Base-by-base conservation (phyloP, 2,888 invertebrate genomes). In the Eumacrocentrus americanus region DNA sequence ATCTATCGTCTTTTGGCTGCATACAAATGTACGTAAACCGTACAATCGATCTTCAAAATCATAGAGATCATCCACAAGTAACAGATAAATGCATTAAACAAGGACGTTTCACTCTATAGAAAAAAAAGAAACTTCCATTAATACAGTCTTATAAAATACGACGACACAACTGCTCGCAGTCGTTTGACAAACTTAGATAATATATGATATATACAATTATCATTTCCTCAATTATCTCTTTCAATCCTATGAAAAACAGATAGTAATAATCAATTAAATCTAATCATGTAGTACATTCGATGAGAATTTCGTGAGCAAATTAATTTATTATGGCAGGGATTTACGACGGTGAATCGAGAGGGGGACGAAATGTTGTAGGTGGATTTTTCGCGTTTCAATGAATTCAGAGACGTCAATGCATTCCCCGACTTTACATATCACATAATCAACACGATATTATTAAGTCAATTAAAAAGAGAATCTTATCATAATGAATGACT, bases 101-200 rank as follows among this genome's bases (percentile, higher is more conserved):
- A 54, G 20, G 42, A 44, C 44, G 35, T 44, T 54, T 44, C 29
- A 29, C 23, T 34, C 47, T 25, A 2, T 22, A 46, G 18, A 12
- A 46, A 12, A 23, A 14, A 56, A 55, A 29, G 18, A 46, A 44
- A 37, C 12, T 47, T 47, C 53, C 53, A 53, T 23, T 14, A 53
- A 53, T 44, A 59, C 59, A 59, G 59, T 59, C 59, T 56, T 48
- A 56, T 48, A 48, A 40, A 48, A 48, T 47, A 38, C 37, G 20
- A 38, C 35, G 55, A 48, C 48, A 48, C 48, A 48, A 56, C 48
- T 47, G 56, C 23, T 22, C n/a, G 34, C 56, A 56, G 47, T 48
- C 55, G 34, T 23, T 25, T 7, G 25, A 46, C 3, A 23, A 46
- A 12, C 22, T 56, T 40, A 48, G 23, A 47, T 48, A 40, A 22